Evolutionary conservation across 1,140 invertebrate species (phyloP).

Genomic region (Rhizoglyphus robini): DNA sequence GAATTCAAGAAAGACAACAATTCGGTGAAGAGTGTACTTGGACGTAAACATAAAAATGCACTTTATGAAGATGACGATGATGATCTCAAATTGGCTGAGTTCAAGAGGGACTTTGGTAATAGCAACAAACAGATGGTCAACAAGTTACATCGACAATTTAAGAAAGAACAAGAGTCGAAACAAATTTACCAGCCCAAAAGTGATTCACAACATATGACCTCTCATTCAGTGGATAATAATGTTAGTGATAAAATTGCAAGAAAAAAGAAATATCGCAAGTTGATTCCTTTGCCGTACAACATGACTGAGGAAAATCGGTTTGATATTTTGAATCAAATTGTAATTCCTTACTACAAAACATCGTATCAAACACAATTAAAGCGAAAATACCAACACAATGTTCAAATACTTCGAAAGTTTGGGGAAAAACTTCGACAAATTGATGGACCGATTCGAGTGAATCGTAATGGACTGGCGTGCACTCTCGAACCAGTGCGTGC

Average conservation of each 20-base stretch:
- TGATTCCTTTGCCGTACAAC: conserved; percentile 13
- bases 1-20: background rate
- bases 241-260: background rate
- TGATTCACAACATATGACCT: background rate
- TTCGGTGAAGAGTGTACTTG: background rate
- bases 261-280: conserved; percentile 27
- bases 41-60: background rate
- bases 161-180: background rate
- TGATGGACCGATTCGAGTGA: conserved; percentile 14
- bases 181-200: background rate
- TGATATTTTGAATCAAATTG: conserved; percentile 13
- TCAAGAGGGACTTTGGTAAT: background rate
- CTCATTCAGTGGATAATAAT: background rate
- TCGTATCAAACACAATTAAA: conserved; percentile 18
- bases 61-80: background rate
- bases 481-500: conserved; percentile 20
- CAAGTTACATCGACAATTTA: background rate
- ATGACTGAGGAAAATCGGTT: conserved; percentile 19
- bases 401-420: conserved; percentile 14
- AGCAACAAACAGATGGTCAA: background rate
- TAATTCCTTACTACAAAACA: conserved; percentile 9
- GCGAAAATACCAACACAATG: conserved; percentile 18
- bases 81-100: background rate
- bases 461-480: conserved; percentile 22
- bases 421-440: conserved; percentile 16